Percentiles rank a stretch among this genome's conserved stretches.
phyloP scores from a whole-genome alignment of 2,113 vertebrate species.

The Gambusia holbrooki region DNA sequence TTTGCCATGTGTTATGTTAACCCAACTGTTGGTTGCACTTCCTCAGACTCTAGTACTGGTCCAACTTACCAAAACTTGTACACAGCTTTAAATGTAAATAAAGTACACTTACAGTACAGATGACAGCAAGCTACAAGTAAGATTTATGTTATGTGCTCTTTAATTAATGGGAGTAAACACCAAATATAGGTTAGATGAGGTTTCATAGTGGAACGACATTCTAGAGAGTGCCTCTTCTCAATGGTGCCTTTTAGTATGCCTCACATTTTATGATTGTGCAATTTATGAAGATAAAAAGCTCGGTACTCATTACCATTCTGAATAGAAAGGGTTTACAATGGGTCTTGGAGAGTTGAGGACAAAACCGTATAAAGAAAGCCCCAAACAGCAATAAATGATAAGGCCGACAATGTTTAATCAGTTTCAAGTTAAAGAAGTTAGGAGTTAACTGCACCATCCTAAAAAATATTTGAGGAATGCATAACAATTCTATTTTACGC shows the following conservation, averaged over 20 bases:
- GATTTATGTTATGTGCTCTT: background rate
- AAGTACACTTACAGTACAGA: background rate
- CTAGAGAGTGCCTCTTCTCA: conserved; percentile 9
- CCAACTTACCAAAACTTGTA: background rate
- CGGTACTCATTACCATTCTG: conserved; percentile 23
- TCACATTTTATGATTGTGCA: conserved; percentile 34
- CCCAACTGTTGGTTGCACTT: too few species aligned
- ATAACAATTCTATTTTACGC: conserved; percentile 32
- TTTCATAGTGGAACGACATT: background rate
- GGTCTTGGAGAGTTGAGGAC: background rate
- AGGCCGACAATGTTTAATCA: conserved; percentile 35
- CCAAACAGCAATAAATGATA: conserved; percentile 30
- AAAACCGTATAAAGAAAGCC: conserved; percentile 25
- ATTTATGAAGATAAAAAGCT: conserved; percentile 50
- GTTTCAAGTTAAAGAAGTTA: background rate
- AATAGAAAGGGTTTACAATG: conserved; percentile 42
- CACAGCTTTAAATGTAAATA: background rate
- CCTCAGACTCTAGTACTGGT: background rate
- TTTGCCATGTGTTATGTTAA: too few species aligned
- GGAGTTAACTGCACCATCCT: conserved; percentile 12
- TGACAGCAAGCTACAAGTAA: background rate
- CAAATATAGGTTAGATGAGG: background rate
- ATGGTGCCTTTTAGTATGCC: conserved; percentile 4
- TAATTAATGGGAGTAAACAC: background rate
- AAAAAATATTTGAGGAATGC: conserved; percentile 22